A percentile compares a stretch with the other conserved stretches of the same genome.
Conservation (phyloP, 2,797 vertebrate species). For the Poeciliopsis infans region DNA sequence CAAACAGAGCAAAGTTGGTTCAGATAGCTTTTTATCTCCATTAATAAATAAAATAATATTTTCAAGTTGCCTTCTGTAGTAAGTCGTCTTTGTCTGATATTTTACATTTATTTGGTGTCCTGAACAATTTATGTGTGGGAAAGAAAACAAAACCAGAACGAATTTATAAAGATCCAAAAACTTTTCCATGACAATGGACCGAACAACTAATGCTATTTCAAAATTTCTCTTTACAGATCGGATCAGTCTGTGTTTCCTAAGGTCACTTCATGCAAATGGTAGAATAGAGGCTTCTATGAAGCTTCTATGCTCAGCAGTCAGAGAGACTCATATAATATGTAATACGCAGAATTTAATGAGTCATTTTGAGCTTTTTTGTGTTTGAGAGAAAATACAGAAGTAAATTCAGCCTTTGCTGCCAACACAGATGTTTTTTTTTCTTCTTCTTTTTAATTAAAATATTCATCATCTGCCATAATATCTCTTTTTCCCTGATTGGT, state of each 20-base stretch:
- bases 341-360: conserved; percentile 30
- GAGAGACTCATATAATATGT: conserved; percentile 16
- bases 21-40: not conserved
- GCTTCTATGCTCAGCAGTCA: conserved; percentile 9
- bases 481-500: conserved; percentile 11
- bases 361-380: conserved; percentile 21
- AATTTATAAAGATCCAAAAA: not conserved
- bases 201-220: not conserved
- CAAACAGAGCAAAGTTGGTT: not conserved
- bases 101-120: not conserved
- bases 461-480: conserved; percentile 29
- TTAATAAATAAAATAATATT: not conserved
- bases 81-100: not conserved
- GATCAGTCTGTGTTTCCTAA: not conserved
- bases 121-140: not conserved
- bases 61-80: not conserved
- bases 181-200: not conserved
- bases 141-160: not conserved
- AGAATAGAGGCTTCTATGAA: conserved; percentile 17
- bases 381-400: conserved; percentile 32
- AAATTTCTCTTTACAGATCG: not conserved
- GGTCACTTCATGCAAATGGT: not conserved
- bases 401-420: conserved; percentile 10
- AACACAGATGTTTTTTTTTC: not conserved
- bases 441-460: conserved; percentile 22